Base-by-base conservation (phyloP, 1,140 invertebrate species). In the Drosophila bifasciata region DNA sequence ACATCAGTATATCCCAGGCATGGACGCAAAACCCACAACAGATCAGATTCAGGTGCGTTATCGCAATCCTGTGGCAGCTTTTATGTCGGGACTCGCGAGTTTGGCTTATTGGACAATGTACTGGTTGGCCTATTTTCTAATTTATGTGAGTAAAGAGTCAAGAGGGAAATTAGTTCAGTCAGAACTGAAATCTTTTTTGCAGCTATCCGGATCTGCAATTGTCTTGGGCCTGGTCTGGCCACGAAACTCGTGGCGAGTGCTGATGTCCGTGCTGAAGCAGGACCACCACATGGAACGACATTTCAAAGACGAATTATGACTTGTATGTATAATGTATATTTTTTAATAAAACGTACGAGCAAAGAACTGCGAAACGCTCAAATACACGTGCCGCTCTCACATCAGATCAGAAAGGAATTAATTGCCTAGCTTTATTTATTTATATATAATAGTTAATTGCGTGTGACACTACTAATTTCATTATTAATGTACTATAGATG, bases 401-500 rank as follows among this genome's bases (percentile, higher is more conserved):
- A 75, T 75, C 44, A 61, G 50, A 76, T 83, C 59, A 58, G 62
- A 86, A n/a, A n/a, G n/a, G n/a, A n/a, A n/a, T n/a, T n/a, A n/a
- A 81, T 86, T 81, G 61, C 81, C 81, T 86, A 86, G 67, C 63
- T 88, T 79, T 89, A 88, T 88, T 88, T 58, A 76, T 80, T 58
- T 76, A 76, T 58, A 76, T 80, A 61, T 76, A 76, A 79, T 81
- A 81, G 66, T 81, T 81, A 86, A 81, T 88, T 76, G 77, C 43
- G 60, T 79, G 78, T 83, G 88, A 88, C 48, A 79, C 83, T 88
- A 88, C 84, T 83, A 88, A 88, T 83, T 88, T 88, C 79, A 67
- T 83, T 76, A n/a, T n/a, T n/a, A n/a, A n/a, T n/a, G n/a, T 63
- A 36, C n/a, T 36, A 11, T 36, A 63, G 63, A 69, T 83, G 62